phyloP scores from a whole-genome alignment of 2,888 invertebrate species.

The Harmothoe impar region DNA sequence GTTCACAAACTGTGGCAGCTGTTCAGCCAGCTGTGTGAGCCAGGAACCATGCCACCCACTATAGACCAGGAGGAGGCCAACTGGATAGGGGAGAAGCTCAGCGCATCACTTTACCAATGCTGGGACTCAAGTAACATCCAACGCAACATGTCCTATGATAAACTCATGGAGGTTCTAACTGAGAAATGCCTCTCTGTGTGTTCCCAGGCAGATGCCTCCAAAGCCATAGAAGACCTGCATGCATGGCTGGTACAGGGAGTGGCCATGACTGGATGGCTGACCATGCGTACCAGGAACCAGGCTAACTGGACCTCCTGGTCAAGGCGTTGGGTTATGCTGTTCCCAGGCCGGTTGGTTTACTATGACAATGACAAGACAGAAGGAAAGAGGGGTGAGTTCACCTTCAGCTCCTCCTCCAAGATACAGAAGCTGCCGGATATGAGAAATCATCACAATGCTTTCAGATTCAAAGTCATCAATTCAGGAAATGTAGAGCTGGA shows the following conservation, averaged over 20 bases:
- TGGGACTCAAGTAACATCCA: neutral
- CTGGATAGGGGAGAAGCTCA: slow-evolving; percentile 68
- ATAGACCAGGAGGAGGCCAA: slow-evolving; percentile 63
- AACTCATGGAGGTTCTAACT: neutral
- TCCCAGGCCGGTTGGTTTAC: slow-evolving; percentile 65
- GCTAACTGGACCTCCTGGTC: slow-evolving; percentile 71
- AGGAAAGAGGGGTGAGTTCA: slow-evolving; percentile 34
- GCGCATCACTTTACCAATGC: neutral
- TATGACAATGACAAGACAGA: slow-evolving; percentile 59
- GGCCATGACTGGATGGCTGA: slow-evolving; percentile 68
- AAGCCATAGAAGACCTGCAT: slow-evolving; percentile 67
- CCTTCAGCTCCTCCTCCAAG: neutral
- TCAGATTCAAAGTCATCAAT: slow-evolving; percentile 67
- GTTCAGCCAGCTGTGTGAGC: slow-evolving; percentile 67
- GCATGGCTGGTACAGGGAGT: slow-evolving; percentile 70
- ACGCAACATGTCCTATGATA: neutral
- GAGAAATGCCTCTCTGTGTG: neutral
- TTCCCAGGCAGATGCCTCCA: neutral
- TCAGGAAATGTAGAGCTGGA: slow-evolving; percentile 68
- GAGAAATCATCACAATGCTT: neutral
- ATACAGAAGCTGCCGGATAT: neutral
- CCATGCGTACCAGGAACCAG: slow-evolving; percentile 67
- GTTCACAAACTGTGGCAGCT: slow-evolving; percentile 69
- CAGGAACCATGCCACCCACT: slow-evolving; percentile 68
- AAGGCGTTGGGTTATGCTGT: slow-evolving; percentile 69